phyloP scores from a whole-genome alignment of 1,140 invertebrate genomes.

The Drosophila mayri region DNA sequence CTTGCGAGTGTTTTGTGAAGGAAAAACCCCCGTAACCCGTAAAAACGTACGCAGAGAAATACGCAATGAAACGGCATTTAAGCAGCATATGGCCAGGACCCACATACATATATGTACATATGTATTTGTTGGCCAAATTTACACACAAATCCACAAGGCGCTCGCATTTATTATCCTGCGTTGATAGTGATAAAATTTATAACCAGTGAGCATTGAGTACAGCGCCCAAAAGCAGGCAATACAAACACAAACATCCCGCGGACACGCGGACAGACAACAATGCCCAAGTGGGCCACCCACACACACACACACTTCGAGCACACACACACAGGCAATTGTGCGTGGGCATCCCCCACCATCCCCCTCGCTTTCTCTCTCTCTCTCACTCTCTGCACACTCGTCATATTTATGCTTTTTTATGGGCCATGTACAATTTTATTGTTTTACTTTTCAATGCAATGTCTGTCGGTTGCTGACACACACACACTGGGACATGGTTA shows the following conservation, averaged over 20 bases:
- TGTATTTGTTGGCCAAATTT: constrained; percentile 55
- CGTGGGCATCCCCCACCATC: constrained; percentile 8
- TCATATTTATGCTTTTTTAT: constrained; percentile 77
- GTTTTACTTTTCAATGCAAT: constrained; percentile 70
- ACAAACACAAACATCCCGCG: constrained; percentile 20
- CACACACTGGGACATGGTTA: background rate
- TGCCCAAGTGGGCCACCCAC: constrained; percentile 57
- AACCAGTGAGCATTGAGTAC: constrained; percentile 55
- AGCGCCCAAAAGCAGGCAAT: constrained; percentile 62
- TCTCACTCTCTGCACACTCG: constrained; percentile 34
- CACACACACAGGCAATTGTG: constrained; percentile 48
- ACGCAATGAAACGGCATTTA: constrained; percentile 63
- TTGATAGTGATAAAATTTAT: constrained; percentile 82
- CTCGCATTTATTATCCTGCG: constrained; percentile 70
- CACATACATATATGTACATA: background rate
- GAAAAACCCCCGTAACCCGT: constrained; percentile 1
- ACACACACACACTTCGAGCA: constrained; percentile 9
- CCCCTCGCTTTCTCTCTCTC: background rate
- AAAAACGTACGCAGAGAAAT: constrained; percentile 54
- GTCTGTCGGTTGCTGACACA: constrained; percentile 15
- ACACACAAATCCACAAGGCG: constrained; percentile 74
- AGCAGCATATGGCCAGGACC: constrained; percentile 52
- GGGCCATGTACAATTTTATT: constrained; percentile 77
- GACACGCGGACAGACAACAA: constrained; percentile 53
- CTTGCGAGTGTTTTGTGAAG: constrained; percentile 19